Evolutionary conservation across 1,140 invertebrate genomes (phyloP), one percentile per base, ranked within the genome.

Genomic region (Drosophila albomicans): DNA sequence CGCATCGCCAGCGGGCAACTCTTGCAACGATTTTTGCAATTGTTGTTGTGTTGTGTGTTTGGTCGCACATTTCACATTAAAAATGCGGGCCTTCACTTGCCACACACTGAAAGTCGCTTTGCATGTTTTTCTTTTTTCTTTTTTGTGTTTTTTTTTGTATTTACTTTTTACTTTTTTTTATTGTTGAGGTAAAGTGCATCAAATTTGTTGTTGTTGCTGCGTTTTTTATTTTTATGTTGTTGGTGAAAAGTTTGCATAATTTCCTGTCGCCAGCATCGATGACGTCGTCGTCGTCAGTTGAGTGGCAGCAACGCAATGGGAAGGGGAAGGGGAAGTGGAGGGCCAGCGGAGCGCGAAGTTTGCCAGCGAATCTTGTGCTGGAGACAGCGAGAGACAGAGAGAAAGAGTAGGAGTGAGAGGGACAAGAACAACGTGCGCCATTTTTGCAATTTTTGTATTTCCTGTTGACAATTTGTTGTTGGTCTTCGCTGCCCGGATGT

Each of bases 181-280:
- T 25, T 64, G 56, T 28, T 57, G 41, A 78, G 70, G 61, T 62
- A 82, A 78, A 87, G 69, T 87, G 82, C 84, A 88, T 57, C 54
- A 56, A 61, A 54, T 78, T 43, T 71, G 52, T 58, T 73, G 65
- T 8, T 48, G 38, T 56, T 56, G 46, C 45, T 54, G 35, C 49
- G 51, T 20, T 64, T 59, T 61, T 48, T 75, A 32, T 75, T 54
- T 64, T 25, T 65, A 64, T 75, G 82, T 75, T 77, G 78, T 75
- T 65, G 54, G 63, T 75, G 82, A 77, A 91, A 92, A 87, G 91
- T 91, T 92, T 92, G 87, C 91, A 92, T 92, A 92, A 92, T 92
- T 92, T 92, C 91, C 91, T 92, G 91, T 91, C 82, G 91, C 82
- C 88, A 89, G 62, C 74, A 89, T 59, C 46, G 71, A 71, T 67